phyloP scores from a whole-genome alignment of 1,140 invertebrate species.

The Ceratitis capitata region DNA sequence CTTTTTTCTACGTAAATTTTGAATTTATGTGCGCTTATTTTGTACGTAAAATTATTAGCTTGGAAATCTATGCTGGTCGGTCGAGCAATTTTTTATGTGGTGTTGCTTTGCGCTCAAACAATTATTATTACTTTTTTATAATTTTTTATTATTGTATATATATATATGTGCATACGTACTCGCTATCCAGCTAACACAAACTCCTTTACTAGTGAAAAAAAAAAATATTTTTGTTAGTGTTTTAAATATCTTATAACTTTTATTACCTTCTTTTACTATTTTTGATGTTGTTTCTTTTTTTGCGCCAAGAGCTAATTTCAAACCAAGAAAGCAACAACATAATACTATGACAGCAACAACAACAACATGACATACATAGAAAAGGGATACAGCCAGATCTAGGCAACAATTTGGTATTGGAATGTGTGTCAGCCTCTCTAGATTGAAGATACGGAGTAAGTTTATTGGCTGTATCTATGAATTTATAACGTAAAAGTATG shows the following conservation, averaged over 20 bases:
- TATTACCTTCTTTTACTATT: neutral
- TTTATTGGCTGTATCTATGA: constrained; percentile 35
- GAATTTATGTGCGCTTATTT: constrained; percentile 4
- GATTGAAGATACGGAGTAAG: constrained; percentile 7
- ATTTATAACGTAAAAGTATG: neutral
- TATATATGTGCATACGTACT: no score
- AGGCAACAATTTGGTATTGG: neutral
- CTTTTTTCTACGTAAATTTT: neutral
- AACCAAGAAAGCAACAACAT: neutral
- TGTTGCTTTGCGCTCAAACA: neutral
- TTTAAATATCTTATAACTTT: constrained; percentile 20
- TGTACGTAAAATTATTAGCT: constrained; percentile 15
- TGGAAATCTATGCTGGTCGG: neutral
- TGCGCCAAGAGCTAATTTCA: constrained; percentile 3
- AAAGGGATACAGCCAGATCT: neutral
- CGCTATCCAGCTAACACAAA: no score
- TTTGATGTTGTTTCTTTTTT: no score
- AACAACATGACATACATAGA: neutral
- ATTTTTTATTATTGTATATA: neutral
- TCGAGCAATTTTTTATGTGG: neutral
- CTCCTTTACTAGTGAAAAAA: no score
- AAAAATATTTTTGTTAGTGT: no score
- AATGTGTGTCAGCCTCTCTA: constrained; percentile 21
- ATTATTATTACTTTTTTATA: neutral
- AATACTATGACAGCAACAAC: neutral